These are phyloP conservation scores for Andricus curvator DNA, from an alignment of 2,888 invertebrate genomes.

Conservation along the genomic window DNA sequence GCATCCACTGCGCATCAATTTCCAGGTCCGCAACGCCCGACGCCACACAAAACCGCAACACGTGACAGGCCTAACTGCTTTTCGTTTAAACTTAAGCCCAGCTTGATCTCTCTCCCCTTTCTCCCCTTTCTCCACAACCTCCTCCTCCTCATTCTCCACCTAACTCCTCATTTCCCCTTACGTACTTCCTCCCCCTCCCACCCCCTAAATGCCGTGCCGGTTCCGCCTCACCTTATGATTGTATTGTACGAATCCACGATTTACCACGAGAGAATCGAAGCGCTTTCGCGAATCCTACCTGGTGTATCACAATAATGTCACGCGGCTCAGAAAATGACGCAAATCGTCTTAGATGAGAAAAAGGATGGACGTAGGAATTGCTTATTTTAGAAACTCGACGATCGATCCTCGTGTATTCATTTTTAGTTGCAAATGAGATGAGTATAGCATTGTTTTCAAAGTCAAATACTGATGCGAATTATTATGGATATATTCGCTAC, in stretches of 20 bases:
- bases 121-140: neutral
- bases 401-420: neutral
- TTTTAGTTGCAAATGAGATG: neutral
- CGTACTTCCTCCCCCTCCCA: neutral
- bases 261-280: neutral
- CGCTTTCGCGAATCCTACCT: slow-evolving; percentile 12
- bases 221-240: slow-evolving; percentile 1
- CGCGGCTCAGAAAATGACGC: neutral
- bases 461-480: too few species aligned
- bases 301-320: neutral
- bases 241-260: neutral
- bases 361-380: neutral
- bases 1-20: slow-evolving; percentile 60
- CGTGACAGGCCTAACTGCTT: slow-evolving; percentile 77
- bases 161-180: slow-evolving; percentile 16
- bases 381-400: neutral
- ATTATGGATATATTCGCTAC: too few species aligned
- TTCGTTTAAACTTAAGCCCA: slow-evolving; percentile 65
- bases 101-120: slow-evolving; percentile 27
- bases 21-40: slow-evolving; percentile 64
- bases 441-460: too few species aligned
- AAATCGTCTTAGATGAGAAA: neutral
- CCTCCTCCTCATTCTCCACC: neutral
- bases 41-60: slow-evolving; percentile 73
- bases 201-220: neutral